Percentiles rank a stretch among this genome's conserved stretches.
Conservation (phyloP, 2,888 invertebrate genomes). For the Cheilosia vulpina region DNA sequence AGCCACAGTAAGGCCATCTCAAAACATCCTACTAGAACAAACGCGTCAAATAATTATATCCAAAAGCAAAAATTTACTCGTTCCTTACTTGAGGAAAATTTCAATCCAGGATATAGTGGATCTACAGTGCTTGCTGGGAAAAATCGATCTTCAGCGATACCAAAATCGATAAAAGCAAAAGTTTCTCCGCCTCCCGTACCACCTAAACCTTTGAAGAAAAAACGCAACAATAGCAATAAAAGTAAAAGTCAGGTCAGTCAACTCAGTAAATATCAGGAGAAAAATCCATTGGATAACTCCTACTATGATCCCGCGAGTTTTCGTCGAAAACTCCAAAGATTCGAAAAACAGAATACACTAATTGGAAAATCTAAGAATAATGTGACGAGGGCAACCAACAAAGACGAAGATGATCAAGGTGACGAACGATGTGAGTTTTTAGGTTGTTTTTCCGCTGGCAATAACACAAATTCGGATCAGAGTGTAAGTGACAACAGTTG, state of each 20-base stretch:
- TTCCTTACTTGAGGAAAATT: conserved; percentile 14
- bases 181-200: conserved; percentile 76
- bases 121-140: conserved; percentile 9
- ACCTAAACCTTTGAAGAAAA: conserved; percentile 74
- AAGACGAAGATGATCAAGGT: conserved; percentile 49
- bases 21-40: conserved; percentile 47
- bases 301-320: conserved; percentile 78
- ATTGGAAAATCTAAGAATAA: conserved; percentile 62
- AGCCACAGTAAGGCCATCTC: conserved; percentile 67
- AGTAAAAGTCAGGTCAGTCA: conserved; percentile 21
- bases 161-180: conserved; percentile 35
- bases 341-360: conserved; percentile 77
- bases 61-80: conserved; percentile 28
- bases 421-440: conserved; percentile 78
- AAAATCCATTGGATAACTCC: conserved; percentile 24
- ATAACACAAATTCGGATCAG: conserved; percentile 69
- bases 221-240: conserved; percentile 21
- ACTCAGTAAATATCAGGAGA: conserved; percentile 16
- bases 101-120: background rate
- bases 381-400: conserved; percentile 38
- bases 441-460: conserved; percentile 77
- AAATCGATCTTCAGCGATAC: conserved; percentile 33
- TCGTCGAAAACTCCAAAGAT: conserved; percentile 78
- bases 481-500: conserved; percentile 64
- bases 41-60: conserved; percentile 12